These are phyloP conservation scores for Pseudobourletiella spinata DNA, from an alignment of 1,140 invertebrate genomes.

Conservation along the genomic window DNA sequence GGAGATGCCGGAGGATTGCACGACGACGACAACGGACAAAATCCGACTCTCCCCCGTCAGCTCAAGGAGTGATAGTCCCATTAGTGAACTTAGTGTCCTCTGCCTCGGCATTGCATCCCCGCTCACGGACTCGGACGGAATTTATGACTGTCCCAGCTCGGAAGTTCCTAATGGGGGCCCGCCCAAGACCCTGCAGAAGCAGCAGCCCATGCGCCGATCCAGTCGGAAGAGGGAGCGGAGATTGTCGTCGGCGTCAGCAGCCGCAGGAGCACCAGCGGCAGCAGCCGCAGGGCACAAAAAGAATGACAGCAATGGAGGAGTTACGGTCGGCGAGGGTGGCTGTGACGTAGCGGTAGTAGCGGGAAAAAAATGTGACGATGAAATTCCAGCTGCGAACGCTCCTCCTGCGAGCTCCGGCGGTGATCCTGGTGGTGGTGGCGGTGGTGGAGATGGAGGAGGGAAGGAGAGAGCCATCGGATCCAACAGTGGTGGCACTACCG, in stretches of 20 bases:
- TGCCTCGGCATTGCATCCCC: conserved; percentile 39
- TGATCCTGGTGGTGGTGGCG: not conserved
- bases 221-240: conserved; percentile 31
- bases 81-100: conserved; percentile 48
- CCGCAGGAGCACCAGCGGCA: no score
- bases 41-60: conserved; percentile 51
- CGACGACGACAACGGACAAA: conserved; percentile 10
- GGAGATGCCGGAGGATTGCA: conserved; percentile 22
- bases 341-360: not conserved
- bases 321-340: not conserved
- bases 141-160: conserved; percentile 66
- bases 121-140: conserved; percentile 63
- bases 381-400: not conserved
- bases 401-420: no score
- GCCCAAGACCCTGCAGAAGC: conserved; percentile 12
- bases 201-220: conserved; percentile 17
- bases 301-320: not conserved
- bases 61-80: conserved; percentile 62
- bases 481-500: not conserved
- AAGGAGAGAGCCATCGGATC: not conserved
- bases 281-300: not conserved
- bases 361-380: not conserved
- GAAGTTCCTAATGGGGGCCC: conserved; percentile 45
- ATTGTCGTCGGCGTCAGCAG: not conserved
- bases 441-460: not conserved